phyloP scores from a whole-genome alignment of 2,888 invertebrate species.

The Andrena marginata region DNA sequence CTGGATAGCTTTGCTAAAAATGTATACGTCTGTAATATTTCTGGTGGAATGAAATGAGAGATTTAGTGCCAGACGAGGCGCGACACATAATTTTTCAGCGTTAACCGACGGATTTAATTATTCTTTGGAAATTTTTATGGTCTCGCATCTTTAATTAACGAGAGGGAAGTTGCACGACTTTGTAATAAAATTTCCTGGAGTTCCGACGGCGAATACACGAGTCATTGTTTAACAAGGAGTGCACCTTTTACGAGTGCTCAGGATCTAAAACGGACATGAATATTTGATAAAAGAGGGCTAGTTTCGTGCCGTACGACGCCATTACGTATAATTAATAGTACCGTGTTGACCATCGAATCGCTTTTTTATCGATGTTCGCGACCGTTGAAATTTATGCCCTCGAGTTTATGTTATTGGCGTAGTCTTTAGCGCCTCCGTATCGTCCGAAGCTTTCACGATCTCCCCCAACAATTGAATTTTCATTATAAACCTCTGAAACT shows the following conservation, averaged over 20 bases:
- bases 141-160: not conserved
- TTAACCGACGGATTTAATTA: too few species aligned
- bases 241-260: constrained; percentile 23
- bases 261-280: constrained; percentile 23
- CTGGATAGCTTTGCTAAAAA: too few species aligned
- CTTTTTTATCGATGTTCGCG: constrained; percentile 32
- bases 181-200: not conserved
- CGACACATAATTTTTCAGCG: too few species aligned
- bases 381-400: constrained; percentile 9
- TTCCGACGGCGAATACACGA: not conserved
- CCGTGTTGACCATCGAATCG: constrained; percentile 43
- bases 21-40: too few species aligned
- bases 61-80: too few species aligned
- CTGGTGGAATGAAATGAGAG: too few species aligned
- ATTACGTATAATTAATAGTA: constrained; percentile 55
- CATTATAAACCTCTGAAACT: too few species aligned
- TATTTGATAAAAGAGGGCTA: constrained; percentile 49
- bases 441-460: not conserved
- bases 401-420: constrained; percentile 30
- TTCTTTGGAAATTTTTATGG: not conserved
- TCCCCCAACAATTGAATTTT: not conserved
- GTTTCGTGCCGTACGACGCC: constrained; percentile 7
- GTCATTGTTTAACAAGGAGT: constrained; percentile 26
- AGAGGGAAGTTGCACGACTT: not conserved
- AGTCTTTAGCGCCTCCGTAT: constrained; percentile 7